A percentile compares a stretch with the other conserved stretches of the same genome.
Evolutionary conservation across 2,888 invertebrate genomes (phyloP).

Genomic region (Heliconius ismenius): DNA sequence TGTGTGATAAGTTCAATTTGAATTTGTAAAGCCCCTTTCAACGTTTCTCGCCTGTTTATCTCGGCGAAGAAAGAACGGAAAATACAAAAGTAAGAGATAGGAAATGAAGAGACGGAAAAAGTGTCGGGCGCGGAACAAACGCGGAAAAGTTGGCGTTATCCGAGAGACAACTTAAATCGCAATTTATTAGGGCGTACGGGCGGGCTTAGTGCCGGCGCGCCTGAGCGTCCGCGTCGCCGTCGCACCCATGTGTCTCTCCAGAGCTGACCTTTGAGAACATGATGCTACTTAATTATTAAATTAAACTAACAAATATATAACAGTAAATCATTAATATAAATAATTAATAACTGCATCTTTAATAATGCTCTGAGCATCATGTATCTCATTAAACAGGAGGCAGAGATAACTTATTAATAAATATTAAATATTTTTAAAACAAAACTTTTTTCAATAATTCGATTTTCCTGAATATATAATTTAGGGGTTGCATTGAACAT

Average conservation of each 20-base stretch:
- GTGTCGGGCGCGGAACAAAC: constrained; percentile 81
- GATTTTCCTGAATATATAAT: background rate
- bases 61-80: constrained; percentile 77
- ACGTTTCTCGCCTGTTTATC: constrained; percentile 82
- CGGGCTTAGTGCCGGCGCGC: constrained; percentile 67
- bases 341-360: background rate
- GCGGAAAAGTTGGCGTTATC: constrained; percentile 81
- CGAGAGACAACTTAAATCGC: constrained; percentile 82
- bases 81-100: constrained; percentile 83
- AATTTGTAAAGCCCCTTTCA: constrained; percentile 83
- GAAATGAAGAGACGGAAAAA: constrained; percentile 82
- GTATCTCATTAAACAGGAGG: background rate
- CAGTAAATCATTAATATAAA: background rate
- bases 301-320: background rate
- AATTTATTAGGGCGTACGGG: constrained; percentile 80
- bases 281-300: background rate
- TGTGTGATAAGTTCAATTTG: constrained; percentile 83
- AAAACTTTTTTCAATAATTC: background rate
- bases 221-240: constrained; percentile 44
- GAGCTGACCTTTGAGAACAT: constrained; percentile 12
- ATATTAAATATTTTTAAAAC: background rate
- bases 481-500: background rate
- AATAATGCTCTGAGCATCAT: background rate
- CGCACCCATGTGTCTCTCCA: constrained; percentile 33
- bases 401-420: background rate